These are phyloP conservation scores for Himalopsyche kuldschensis DNA, from an alignment of 2,888 invertebrate species.

Conservation along the genomic window DNA sequence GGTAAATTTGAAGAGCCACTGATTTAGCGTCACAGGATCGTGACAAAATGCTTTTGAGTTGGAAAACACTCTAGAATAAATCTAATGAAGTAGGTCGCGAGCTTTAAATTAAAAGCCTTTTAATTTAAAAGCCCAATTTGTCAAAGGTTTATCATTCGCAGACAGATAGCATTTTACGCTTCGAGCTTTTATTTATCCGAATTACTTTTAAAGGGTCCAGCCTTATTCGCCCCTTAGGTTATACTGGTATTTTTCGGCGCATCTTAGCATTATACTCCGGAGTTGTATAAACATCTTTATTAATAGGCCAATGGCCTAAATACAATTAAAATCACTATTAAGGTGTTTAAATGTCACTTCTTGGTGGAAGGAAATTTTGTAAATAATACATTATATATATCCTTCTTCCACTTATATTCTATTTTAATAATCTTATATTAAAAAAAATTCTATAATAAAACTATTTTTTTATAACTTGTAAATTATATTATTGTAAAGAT, in stretches of 20 bases:
- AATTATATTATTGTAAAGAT: too few relatives aligned
- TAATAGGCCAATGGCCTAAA: too few relatives aligned
- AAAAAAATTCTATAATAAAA: too few relatives aligned
- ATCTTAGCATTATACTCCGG: too few relatives aligned
- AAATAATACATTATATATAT: too few relatives aligned
- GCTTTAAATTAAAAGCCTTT: conserved; percentile 1
- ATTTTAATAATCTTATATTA: too few relatives aligned
- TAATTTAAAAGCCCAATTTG: conserved; percentile 1
- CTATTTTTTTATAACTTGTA: too few relatives aligned
- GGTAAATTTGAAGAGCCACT: not conserved
- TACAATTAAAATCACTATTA: too few relatives aligned
- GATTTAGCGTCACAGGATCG: not conserved
- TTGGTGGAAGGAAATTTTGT: too few relatives aligned
- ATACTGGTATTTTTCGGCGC: not conserved
- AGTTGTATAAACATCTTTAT: too few relatives aligned
- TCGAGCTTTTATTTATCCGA: not conserved
- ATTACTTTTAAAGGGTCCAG: not conserved
- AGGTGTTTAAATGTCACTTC: too few relatives aligned
- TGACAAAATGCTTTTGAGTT: not conserved
- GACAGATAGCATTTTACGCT: not conserved
- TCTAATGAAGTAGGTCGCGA: not conserved
- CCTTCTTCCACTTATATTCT: too few relatives aligned
- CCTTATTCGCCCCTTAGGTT: not conserved
- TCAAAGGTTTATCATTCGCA: not conserved
- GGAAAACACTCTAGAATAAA: not conserved